Conservation (phyloP, 1,140 invertebrate genomes). For the Zaprionus africanus region DNA sequence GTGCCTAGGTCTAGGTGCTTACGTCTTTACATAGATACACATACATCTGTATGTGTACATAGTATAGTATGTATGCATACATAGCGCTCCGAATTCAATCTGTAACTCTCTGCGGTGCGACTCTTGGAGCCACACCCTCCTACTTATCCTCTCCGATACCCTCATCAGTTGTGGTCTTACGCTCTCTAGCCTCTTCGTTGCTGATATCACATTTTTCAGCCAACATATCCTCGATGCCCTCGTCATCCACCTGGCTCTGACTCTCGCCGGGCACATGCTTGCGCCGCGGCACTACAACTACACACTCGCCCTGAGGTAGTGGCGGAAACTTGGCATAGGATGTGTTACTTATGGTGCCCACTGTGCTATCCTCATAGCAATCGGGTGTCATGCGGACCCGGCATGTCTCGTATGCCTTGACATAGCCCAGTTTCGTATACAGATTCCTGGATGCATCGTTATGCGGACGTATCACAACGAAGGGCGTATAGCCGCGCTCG, state of each 20-base stretch:
- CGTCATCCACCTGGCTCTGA: constrained; percentile 64
- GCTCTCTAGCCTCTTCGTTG: constrained; percentile 75
- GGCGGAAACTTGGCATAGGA: constrained; percentile 74
- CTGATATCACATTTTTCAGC: constrained; percentile 84
- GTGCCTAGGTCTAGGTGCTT: constrained; percentile 41
- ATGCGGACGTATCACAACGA: constrained; percentile 93
- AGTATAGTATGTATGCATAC: constrained; percentile 26
- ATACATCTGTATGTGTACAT: constrained; percentile 31
- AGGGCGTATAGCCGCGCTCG: constrained; percentile 91
- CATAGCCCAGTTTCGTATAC: constrained; percentile 92
- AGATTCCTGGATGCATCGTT: constrained; percentile 92
- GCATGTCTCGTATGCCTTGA: constrained; percentile 90
- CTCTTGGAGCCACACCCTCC: constrained; percentile 55
- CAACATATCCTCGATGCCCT: constrained; percentile 84
- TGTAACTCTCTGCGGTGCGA: constrained; percentile 39
- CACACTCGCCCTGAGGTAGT: constrained; percentile 68
- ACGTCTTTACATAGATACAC: constrained; percentile 23
- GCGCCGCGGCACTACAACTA: constrained; percentile 18
- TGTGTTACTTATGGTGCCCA: constrained; percentile 71
- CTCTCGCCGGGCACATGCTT: constrained; percentile 72
- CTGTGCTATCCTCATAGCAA: constrained; percentile 71
- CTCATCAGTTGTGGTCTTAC: constrained; percentile 80
- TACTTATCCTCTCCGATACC: constrained; percentile 83
- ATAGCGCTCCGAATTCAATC: constrained; percentile 59
- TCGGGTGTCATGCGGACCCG: constrained; percentile 89